A percentile compares a stretch with the other conserved stretches of the same genome.
These are phyloP conservation scores for Pempheris klunzingeri DNA, from an alignment of 2,797 vertebrate genomes.

Conservation along the genomic window DNA sequence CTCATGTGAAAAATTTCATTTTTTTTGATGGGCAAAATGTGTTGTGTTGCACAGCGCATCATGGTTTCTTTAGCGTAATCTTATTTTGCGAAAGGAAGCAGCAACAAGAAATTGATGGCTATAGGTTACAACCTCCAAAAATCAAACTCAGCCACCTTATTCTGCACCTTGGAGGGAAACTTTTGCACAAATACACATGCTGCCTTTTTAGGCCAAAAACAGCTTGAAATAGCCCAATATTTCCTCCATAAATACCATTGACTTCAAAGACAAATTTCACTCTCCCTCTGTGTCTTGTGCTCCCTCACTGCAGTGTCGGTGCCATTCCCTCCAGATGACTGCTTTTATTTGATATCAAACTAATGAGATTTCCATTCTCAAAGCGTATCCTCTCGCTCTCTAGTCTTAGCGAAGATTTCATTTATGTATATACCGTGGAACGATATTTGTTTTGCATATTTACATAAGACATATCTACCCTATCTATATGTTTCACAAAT, in stretches of 20 bases:
- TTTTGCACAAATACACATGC: constrained; percentile 33
- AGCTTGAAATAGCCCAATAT: constrained; percentile 70
- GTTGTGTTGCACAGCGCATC: not conserved
- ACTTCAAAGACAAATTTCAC: constrained; percentile 80
- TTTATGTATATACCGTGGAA: constrained; percentile 82
- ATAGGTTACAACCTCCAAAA: not conserved
- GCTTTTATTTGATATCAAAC: constrained; percentile 86
- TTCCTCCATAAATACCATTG: constrained; percentile 73
- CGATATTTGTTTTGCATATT: constrained; percentile 85
- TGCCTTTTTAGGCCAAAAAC: constrained; percentile 58
- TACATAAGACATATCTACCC: constrained; percentile 80
- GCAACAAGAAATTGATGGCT: not conserved
- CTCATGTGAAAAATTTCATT: constrained; percentile 17
- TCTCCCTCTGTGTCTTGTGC: constrained; percentile 67
- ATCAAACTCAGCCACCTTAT: not conserved
- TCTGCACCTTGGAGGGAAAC: constrained; percentile 22
- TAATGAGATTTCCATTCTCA: constrained; percentile 86
- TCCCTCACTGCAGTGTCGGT: constrained; percentile 68
- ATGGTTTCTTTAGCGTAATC: not conserved
- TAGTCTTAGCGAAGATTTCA: constrained; percentile 78
- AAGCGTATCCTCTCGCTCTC: constrained; percentile 75
- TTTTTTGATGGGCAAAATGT: not conserved
- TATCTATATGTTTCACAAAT: constrained; percentile 84
- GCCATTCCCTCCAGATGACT: constrained; percentile 82
- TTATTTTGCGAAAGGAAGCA: not conserved